Percentiles rank a stretch among this genome's conserved stretches.
These are phyloP conservation scores for Sarotherodon lohbergeri DNA, from an alignment of 2,113 vertebrate species.

Conservation along the genomic window DNA sequence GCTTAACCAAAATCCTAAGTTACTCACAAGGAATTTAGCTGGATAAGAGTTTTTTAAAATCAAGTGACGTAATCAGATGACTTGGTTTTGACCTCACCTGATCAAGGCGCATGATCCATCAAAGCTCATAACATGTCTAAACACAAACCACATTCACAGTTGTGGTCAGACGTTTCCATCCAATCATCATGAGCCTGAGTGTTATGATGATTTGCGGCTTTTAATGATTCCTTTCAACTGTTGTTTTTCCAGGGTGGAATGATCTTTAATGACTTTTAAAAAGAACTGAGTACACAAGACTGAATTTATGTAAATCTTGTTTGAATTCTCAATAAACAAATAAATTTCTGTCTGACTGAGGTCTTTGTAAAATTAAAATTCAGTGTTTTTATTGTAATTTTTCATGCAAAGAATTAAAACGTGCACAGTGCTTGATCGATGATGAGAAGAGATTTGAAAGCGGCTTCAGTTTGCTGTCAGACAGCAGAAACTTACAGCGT, in stretches of 20 bases:
- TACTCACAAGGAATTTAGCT: neutral
- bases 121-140: neutral
- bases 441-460: neutral
- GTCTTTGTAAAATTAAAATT: neutral
- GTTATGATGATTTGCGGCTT: neutral
- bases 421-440: neutral
- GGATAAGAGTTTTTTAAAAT: neutral
- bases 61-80: slow-evolving; percentile 2
- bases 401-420: neutral
- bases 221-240: neutral
- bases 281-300: neutral
- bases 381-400: neutral
- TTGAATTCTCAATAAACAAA: neutral
- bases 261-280: neutral
- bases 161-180: neutral
- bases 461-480: neutral
- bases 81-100: neutral
- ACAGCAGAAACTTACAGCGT: slow-evolving; percentile 78
- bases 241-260: neutral
- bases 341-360: neutral
- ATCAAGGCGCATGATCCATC: neutral
- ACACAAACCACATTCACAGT: neutral
- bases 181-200: neutral
- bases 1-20: neutral
- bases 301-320: neutral